A percentile compares a stretch with the other conserved stretches of the same genome.
phyloP scores from a whole-genome alignment of 2,113 vertebrate genomes.

The Pygoscelis antarcticus region DNA sequence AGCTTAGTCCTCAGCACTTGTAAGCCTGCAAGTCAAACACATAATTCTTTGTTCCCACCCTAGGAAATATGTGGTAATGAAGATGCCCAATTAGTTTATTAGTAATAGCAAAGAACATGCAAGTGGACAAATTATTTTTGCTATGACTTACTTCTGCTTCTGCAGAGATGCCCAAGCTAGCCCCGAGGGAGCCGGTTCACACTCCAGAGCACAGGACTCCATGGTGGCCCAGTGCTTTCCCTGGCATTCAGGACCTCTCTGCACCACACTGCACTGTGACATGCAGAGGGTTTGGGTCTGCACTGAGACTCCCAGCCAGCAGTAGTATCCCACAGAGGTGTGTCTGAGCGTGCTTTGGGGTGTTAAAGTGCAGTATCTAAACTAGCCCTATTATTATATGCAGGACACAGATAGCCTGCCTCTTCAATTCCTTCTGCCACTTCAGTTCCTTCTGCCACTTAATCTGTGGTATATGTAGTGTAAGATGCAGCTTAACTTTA shows the following conservation, averaged over 20 bases:
- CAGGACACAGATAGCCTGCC: not conserved
- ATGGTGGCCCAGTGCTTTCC: rapidly evolving
- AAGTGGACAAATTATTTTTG: not conserved
- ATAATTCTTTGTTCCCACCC: not conserved
- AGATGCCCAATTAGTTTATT: not conserved
- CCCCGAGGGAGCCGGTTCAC: rapidly evolving
- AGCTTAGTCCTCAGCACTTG: not conserved
- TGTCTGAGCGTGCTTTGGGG: not conserved
- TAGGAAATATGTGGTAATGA: not conserved
- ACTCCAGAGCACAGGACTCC: not conserved
- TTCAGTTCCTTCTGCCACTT: not conserved
- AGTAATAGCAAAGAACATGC: not conserved
- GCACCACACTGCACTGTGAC: rapidly evolving
- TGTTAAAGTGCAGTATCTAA: not conserved
- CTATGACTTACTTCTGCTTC: not conserved
- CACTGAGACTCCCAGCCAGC: not conserved
- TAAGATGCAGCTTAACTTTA: not conserved
- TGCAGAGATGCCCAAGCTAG: not conserved
- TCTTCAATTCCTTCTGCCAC: not conserved
- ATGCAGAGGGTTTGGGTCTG: not conserved
- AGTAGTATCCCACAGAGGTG: too few relatives aligned
- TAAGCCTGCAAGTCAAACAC: not conserved
- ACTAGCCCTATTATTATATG: not conserved
- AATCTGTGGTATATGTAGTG: not conserved
- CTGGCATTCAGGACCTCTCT: not conserved